Evolutionary conservation across 2,113 vertebrate genomes (phyloP), one percentile per base, ranked within the genome.

Genomic region (Pomatorhinus ruficollis): DNA sequence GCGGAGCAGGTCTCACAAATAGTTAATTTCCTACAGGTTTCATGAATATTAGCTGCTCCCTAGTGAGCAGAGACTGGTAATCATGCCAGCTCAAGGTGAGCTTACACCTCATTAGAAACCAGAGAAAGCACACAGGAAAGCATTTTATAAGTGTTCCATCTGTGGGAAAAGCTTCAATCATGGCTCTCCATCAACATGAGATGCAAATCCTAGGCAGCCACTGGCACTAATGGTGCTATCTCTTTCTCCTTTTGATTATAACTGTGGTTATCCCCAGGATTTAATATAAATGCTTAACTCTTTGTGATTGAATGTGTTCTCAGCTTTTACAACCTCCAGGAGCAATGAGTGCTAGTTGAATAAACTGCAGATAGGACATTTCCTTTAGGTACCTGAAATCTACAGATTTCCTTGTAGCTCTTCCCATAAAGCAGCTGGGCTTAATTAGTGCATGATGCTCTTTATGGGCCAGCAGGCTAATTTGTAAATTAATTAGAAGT

Each of bases 401-500:
- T 77, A 52, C 59, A 74, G 47, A 69, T 87, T 85, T 60, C 1
- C 1, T 31, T 69, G 50, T 33, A 78, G 31, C 15, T 88, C 37
- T 90, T 90, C 59, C 35, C 71, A 85, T 83, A 83, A 93, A 92
- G 64, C 87, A 96, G 70, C 82, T 93, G 82, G 50, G 59, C 52
- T 92, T 92, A 88, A 96, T 96, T 93, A 94, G 84, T 74, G 42
- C 63, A 44, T 88, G 71, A 83, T 90, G 64, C 47, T 86, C n/a
- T 95, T 96, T 79, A 72, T 93, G 78, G 78, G 63, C 66, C 70
- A 94, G 89, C 33, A 88, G 72, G 59, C 79, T 92, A 92, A 96
- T 80, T 90, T 88, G 63, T 93, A 83, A 94, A 92, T 95, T 90
- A 94, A 87, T 96, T 93, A 95, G 82, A 90, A 91, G 23, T 91